phyloP scores from a whole-genome alignment of 2,797 vertebrate genomes.

The Sternotherus odoratus region DNA sequence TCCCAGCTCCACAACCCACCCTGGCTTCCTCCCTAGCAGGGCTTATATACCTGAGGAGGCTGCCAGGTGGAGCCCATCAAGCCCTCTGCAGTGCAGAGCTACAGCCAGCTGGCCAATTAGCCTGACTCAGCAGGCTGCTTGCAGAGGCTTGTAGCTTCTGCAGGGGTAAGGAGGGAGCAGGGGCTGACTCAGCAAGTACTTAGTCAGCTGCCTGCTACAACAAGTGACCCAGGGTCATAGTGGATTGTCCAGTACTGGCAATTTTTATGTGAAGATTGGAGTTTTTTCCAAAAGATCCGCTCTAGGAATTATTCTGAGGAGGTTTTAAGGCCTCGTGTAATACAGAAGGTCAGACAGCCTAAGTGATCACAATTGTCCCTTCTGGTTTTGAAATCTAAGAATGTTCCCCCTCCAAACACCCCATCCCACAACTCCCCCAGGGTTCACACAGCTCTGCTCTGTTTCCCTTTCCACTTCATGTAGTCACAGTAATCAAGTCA shows the following conservation, averaged over 20 bases:
- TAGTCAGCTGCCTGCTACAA: too few species aligned
- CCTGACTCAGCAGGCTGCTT: too few species aligned
- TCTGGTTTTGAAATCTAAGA: not conserved
- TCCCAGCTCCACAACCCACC: too few species aligned
- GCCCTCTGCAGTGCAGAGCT: too few species aligned
- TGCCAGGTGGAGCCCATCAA: too few species aligned
- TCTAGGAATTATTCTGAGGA: not conserved
- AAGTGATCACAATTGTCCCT: not conserved
- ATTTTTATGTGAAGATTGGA: not conserved
- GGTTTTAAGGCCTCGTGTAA: not conserved
- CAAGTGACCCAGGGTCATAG: not conserved
- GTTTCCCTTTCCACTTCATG: not conserved
- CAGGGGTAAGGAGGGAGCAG: too few species aligned
- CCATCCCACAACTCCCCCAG: not conserved
- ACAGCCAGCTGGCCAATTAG: too few species aligned
- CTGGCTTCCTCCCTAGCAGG: too few species aligned
- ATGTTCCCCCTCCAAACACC: not conserved
- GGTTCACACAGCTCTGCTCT: not conserved
- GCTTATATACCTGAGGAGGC: too few species aligned
- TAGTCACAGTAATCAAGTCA: not conserved
- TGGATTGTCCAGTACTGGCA: not conserved
- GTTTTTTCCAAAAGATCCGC: not conserved
- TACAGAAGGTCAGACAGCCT: not conserved
- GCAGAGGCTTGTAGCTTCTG: too few species aligned
- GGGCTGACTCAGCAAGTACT: too few species aligned